phyloP scores from a whole-genome alignment of 2,113 vertebrate species.

The Bubo bubo region DNA sequence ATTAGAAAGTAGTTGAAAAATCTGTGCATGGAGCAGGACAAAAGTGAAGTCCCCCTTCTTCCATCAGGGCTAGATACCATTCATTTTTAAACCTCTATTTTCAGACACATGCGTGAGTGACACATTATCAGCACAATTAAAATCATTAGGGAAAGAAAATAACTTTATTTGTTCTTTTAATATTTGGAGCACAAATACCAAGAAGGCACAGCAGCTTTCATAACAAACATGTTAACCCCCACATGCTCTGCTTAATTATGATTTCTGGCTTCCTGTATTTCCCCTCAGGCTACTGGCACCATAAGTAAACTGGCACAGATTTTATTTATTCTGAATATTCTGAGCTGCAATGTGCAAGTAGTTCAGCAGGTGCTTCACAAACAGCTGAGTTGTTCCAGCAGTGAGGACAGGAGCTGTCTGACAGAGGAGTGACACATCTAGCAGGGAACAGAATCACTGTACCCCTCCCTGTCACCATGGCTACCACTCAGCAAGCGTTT shows the following conservation, averaged over 20 bases:
- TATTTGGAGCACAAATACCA: constrained; percentile 18
- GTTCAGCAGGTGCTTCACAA: background rate
- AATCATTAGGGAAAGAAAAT: background rate
- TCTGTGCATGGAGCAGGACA: background rate
- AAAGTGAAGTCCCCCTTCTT: background rate
- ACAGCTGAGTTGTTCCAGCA: background rate
- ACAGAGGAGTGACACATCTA: background rate
- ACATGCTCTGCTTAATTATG: constrained; percentile 35
- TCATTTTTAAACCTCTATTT: background rate
- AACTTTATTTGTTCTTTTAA: background rate
- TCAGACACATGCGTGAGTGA: background rate
- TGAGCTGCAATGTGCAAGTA: background rate
- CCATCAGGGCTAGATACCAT: background rate
- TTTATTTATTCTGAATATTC: constrained; percentile 13
- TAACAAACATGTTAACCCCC: constrained; percentile 49
- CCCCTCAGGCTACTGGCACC: constrained; percentile 13
- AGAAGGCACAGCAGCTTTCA: constrained; percentile 13
- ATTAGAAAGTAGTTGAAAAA: background rate
- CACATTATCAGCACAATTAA: background rate
- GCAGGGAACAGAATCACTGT: background rate
- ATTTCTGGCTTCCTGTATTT: constrained; percentile 41
- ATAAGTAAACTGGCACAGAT: background rate
- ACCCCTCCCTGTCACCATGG: constrained; percentile 52
- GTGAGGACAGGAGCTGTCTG: background rate
- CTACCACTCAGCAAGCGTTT: background rate